Conservation (phyloP, 2,888 invertebrate genomes). For the Aradus depressus region DNA sequence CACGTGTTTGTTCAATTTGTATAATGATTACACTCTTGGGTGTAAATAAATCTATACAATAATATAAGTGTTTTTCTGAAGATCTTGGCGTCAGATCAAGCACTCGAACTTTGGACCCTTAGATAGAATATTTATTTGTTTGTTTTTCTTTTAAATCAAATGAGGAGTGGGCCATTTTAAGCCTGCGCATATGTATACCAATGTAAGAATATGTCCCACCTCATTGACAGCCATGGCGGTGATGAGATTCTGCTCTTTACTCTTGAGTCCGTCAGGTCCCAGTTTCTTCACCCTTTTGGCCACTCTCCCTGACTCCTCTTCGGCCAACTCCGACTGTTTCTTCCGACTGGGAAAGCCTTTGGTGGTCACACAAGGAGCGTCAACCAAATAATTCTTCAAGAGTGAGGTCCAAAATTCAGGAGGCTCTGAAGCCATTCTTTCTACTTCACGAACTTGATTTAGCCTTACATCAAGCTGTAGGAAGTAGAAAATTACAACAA, state of each 20-base stretch:
- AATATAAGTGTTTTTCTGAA: no score
- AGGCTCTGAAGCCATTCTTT: conserved; percentile 49
- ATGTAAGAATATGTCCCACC: conserved; percentile 37
- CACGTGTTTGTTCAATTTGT: no score
- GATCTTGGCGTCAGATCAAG: no score
- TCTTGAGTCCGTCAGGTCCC: conserved; percentile 55
- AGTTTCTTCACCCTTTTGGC: conserved; percentile 51
- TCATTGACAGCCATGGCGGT: conserved; percentile 66
- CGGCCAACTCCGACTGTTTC: conserved; percentile 53
- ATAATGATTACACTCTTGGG: no score
- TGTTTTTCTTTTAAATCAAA: no score
- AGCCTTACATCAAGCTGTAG: conserved; percentile 57
- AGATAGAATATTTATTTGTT: no score
- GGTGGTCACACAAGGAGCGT: conserved; percentile 50
- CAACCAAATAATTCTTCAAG: conserved; percentile 54
- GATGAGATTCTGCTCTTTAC: conserved; percentile 49
- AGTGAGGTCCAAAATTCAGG: conserved; percentile 60
- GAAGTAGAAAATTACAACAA: no score
- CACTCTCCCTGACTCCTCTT: conserved; percentile 60
- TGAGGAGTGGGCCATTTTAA: no score
- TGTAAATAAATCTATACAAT: no score
- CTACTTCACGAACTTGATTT: conserved; percentile 52
- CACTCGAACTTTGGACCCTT: no score
- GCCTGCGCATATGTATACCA: no score
- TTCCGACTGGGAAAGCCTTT: conserved; percentile 50